Evolutionary conservation across 37 sponge, comb jelly and placozoan genomes (phyloP).

Genomic region (Crambe crambe): DNA sequence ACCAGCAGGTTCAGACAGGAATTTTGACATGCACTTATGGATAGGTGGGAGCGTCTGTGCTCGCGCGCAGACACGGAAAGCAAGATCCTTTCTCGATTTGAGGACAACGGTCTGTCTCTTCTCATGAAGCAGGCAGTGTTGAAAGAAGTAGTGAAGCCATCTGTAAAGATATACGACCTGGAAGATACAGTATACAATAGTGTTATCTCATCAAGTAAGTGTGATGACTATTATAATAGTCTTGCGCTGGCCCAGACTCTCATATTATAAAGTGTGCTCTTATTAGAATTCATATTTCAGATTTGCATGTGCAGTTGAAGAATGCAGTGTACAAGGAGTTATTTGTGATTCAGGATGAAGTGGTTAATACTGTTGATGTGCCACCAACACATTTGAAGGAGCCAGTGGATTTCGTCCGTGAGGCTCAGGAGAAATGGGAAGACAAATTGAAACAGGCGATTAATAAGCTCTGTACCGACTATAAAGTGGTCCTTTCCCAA

Average conservation of each 20-base stretch:
- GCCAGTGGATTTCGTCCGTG: constrained; percentile 32
- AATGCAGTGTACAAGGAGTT: constrained; percentile 44
- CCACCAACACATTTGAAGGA: constrained; percentile 21
- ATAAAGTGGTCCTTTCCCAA: constrained; percentile 12
- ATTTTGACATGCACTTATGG: constrained; percentile 5
- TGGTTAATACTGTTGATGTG: not conserved
- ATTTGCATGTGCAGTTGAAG: constrained; percentile 32
- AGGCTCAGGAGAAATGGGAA: constrained; percentile 49
- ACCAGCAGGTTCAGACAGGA: not conserved
- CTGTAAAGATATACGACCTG: not conserved
- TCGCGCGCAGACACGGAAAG: not conserved
- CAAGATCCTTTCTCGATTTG: not conserved
- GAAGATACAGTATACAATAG: not conserved
- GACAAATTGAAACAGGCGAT: constrained; percentile 14
- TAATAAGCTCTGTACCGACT: constrained; percentile 29
- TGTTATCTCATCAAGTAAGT: constrained; percentile 5
- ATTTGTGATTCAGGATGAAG: not conserved
- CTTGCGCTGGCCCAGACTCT: too few species aligned
- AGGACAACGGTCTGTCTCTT: not conserved
- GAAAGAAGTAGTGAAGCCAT: not conserved
- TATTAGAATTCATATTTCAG: too few species aligned
- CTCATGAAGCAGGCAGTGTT: constrained; percentile 13
- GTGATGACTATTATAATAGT: too few species aligned
- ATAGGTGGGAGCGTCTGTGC: constrained; percentile 9
- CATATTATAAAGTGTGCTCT: too few species aligned